Evolutionary conservation across 53 echinoderm and acorn worm species (phyloP).

Genomic region (Stichopus horrens): DNA sequence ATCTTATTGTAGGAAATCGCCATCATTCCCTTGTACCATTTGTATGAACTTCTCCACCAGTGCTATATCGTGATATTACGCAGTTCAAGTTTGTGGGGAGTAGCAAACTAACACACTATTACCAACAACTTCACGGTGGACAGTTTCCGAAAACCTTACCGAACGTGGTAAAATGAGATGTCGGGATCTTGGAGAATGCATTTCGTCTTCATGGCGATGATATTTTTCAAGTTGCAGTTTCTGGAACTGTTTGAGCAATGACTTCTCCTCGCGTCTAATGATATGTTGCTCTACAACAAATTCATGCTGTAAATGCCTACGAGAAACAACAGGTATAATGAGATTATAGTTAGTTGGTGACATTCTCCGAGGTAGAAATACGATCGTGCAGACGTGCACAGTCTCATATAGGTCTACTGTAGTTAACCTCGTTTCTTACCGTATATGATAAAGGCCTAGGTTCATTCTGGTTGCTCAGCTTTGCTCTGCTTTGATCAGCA

Average conservation of each 20-base stretch:
- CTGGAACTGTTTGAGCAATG: constrained; percentile 71
- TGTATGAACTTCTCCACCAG: too few species aligned
- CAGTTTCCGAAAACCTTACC: too few species aligned
- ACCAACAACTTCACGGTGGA: too few species aligned
- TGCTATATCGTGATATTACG: too few species aligned
- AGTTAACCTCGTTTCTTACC: not conserved
- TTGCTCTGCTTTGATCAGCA: too few species aligned
- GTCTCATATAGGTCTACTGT: not conserved
- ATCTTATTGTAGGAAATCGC: too few species aligned
- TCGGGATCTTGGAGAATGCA: constrained; percentile 19
- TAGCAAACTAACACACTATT: too few species aligned
- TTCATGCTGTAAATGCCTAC: constrained; percentile 14
- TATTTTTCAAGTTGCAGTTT: constrained; percentile 83
- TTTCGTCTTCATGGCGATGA: constrained; percentile 66
- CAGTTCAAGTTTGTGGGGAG: too few species aligned
- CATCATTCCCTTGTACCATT: too few species aligned
- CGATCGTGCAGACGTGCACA: too few species aligned
- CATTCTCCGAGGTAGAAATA: not conserved
- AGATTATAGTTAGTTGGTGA: not conserved
- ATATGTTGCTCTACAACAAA: constrained; percentile 71
- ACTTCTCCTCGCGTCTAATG: constrained; percentile 77
- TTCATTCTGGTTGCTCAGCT: too few species aligned
- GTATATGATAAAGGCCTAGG: not conserved
- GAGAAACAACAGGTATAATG: not conserved
- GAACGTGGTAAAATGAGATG: too few species aligned